Percentiles rank a stretch among this genome's conserved stretches.
Conservation (phyloP, 1,140 invertebrate genomes). For the Bombus breviceps region DNA sequence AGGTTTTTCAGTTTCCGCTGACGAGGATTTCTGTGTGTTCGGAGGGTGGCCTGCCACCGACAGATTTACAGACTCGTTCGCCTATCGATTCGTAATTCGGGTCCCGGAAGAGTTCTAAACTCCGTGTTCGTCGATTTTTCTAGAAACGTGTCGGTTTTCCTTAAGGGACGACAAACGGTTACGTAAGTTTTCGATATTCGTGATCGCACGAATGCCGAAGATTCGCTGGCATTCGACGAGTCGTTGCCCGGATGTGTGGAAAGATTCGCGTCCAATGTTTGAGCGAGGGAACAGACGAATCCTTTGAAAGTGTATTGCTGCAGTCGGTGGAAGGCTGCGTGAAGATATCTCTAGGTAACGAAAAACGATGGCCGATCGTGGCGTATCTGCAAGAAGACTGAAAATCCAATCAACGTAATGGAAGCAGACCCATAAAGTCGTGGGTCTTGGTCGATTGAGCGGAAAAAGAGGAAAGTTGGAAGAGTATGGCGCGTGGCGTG, state of each 20-base stretch:
- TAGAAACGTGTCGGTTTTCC: no score
- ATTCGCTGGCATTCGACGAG: no score
- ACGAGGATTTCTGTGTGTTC: background rate
- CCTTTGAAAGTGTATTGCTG: background rate
- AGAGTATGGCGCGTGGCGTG: background rate
- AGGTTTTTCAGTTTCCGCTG: background rate
- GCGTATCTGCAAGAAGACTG: background rate
- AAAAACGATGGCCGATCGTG: background rate
- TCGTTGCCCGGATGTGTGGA: no score
- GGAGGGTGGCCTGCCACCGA: background rate
- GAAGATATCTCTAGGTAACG: conserved; percentile 20
- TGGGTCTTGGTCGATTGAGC: conserved; percentile 12
- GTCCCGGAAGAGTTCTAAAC: background rate
- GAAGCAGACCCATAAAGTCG: conserved; percentile 5
- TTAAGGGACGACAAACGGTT: no score
- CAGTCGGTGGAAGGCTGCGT: background rate
- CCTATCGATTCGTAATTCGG: conserved; percentile 35
- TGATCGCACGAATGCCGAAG: no score
- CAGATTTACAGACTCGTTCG: conserved; percentile 19
- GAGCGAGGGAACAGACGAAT: background rate
- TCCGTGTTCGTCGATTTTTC: background rate
- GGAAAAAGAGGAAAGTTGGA: background rate
- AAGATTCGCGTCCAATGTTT: background rate
- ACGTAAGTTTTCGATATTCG: no score
- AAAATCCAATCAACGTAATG: conserved; percentile 29